phyloP scores from a whole-genome alignment of 2,113 vertebrate genomes.

The Apaloderma vittatum region DNA sequence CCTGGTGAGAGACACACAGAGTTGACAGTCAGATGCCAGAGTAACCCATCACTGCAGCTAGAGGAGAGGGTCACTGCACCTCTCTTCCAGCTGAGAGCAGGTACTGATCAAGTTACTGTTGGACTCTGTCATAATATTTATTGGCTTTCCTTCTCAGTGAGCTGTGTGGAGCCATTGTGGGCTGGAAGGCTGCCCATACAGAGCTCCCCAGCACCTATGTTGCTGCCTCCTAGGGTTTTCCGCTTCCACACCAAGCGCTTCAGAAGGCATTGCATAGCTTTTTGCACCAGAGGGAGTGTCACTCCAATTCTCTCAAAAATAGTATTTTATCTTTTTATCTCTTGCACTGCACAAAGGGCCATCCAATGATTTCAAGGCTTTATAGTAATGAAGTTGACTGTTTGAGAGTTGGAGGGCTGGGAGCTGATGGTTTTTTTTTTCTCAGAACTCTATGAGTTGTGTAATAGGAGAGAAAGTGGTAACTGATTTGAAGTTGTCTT shows the following conservation, averaged over 20 bases:
- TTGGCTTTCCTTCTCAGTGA: not conserved
- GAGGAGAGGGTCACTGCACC: not conserved
- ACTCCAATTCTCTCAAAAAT: not conserved
- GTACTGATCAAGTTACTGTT: not conserved
- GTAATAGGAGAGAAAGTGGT: not conserved
- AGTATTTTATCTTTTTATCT: not conserved
- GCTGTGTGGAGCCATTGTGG: not conserved
- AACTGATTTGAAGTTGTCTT: constrained; percentile 27
- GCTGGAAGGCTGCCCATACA: not conserved
- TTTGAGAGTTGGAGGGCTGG: not conserved
- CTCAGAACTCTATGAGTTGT: not conserved
- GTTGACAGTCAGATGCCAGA: not conserved
- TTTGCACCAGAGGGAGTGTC: not conserved
- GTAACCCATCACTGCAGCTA: not conserved
- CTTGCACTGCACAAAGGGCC: not conserved
- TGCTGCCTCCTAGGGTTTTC: not conserved
- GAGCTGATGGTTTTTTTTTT: not conserved
- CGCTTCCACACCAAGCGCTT: not conserved
- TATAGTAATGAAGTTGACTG: not conserved
- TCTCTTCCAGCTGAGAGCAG: not conserved
- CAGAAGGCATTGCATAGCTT: not conserved
- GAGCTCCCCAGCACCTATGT: not conserved
- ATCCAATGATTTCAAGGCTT: not conserved
- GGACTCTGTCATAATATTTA: not conserved
- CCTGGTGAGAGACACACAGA: not conserved